Percentiles rank a stretch among this genome's conserved stretches.
These are phyloP conservation scores for Protodeltote pygarga DNA, from an alignment of 2,888 invertebrate genomes.

Conservation along the genomic window DNA sequence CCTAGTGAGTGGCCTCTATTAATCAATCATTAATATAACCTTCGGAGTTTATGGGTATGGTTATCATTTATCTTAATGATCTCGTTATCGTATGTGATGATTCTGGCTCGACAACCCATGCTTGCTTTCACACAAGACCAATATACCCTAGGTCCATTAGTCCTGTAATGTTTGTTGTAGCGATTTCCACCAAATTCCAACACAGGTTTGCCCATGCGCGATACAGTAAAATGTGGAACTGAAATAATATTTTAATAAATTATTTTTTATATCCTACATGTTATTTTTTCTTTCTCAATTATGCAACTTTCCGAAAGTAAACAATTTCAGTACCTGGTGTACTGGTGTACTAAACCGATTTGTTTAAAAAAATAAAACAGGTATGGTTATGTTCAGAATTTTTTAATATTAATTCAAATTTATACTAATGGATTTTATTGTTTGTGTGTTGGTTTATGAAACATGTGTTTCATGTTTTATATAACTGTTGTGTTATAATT, in stretches of 20 bases:
- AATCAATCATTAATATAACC: neutral
- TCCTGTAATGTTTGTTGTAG: constrained; percentile 51
- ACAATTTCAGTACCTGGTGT: too few species aligned
- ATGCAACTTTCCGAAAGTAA: too few species aligned
- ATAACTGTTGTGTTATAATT: too few species aligned
- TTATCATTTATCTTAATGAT: constrained; percentile 41
- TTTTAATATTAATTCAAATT: too few species aligned
- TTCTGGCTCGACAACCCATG: constrained; percentile 54
- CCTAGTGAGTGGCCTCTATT: too few species aligned
- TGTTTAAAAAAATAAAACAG: too few species aligned
- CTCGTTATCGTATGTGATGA: constrained; percentile 50
- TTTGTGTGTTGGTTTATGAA: too few species aligned
- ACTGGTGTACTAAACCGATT: too few species aligned
- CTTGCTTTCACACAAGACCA: constrained; percentile 52
- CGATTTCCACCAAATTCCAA: constrained; percentile 54
- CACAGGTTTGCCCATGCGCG: constrained; percentile 57
- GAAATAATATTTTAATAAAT: constrained; percentile 3
- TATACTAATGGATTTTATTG: too few species aligned
- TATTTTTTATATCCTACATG: too few species aligned
- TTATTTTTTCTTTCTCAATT: neutral
- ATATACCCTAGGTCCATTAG: constrained; percentile 37
- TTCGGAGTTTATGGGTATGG: constrained; percentile 30
- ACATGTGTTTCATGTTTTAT: too few species aligned
- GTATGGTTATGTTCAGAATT: too few species aligned
- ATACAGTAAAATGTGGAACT: constrained; percentile 35